Evolutionary conservation across 1,140 invertebrate species (phyloP), one percentile per base, ranked within the genome.

Genomic region (Magallana gigas): DNA sequence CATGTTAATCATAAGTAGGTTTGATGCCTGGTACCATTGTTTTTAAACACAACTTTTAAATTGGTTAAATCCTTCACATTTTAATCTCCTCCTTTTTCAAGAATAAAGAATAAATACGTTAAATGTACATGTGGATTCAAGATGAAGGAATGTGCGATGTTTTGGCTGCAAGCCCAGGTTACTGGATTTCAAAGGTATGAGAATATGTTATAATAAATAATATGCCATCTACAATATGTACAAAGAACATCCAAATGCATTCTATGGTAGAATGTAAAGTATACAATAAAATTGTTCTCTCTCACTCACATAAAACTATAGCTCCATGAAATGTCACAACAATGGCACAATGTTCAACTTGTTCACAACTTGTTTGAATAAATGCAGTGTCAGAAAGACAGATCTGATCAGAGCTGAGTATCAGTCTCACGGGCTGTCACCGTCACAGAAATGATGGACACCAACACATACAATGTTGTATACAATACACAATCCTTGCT

Each of bases 111-210:
- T 29, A 76, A 29, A 48, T 48, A 48, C 2, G 36, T 48, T 48
- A 48, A 48, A 48, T 48, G 36, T 48, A 48, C 36, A 48, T 48
- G 36, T 48, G 36, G 3, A 48, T 48, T 48, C 2, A 48, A 48
- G 68, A 76, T 76, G 68, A 76, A 76, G 68, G 23, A 18, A 76
- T 76, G 68, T 76, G 68, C 36, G 18, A 76, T 76, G 23, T 76
- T 76, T 76, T 76, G 68, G 68, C 68, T 76, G 23, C 68, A 29
- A 0, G 12, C 36, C 11, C 12, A 1, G 23, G 68, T 12, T 76
- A 29, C 23, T 76, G 68, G 68, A 76, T 76, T 76, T 76, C 68
- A 76, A 36, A 29, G 14, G 29, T 11, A 29, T 18, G 18, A 76
- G 68, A 36, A 36, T 76, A 76, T 36, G 36, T 48, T 12, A 76